Percentiles rank a stretch among this genome's conserved stretches.
These are phyloP conservation scores for Drosophila limbata DNA, from an alignment of 2,888 invertebrate genomes.

Conservation along the genomic window DNA sequence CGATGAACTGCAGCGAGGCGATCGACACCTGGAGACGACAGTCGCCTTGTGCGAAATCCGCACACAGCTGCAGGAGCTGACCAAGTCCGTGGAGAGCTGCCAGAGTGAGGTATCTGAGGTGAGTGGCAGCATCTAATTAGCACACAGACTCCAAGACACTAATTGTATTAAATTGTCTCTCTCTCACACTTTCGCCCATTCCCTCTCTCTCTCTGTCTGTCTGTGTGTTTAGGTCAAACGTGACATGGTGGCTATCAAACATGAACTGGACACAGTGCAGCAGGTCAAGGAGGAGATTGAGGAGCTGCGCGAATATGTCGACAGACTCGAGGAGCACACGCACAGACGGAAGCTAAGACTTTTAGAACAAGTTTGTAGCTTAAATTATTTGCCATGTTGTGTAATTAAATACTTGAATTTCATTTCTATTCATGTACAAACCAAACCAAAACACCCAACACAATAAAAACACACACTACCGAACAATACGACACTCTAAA, in stretches of 20 bases:
- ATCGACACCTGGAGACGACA: constrained; percentile 96
- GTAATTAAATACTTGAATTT: constrained; percentile 85
- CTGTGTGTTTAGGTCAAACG: constrained; percentile 89
- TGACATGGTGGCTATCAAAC: constrained; percentile 97
- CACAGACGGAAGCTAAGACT: constrained; percentile 95
- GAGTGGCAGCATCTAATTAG: constrained; percentile 17
- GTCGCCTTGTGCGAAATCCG: constrained; percentile 97
- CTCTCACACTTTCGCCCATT: too few species aligned
- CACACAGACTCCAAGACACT: background rate
- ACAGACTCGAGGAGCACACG: constrained; percentile 95
- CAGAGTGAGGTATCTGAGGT: constrained; percentile 96
- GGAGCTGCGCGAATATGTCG: constrained; percentile 95
- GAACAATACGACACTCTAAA: constrained; percentile 45
- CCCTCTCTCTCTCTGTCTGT: background rate
- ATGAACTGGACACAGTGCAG: constrained; percentile 96
- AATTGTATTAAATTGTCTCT: constrained; percentile 18
- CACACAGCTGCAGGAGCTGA: constrained; percentile 96
- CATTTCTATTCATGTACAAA: constrained; percentile 82
- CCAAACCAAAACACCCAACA: constrained; percentile 52
- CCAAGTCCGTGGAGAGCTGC: constrained; percentile 97
- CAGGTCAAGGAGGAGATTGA: constrained; percentile 98
- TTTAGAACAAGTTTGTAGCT: constrained; percentile 93
- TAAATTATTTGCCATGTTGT: constrained; percentile 86
- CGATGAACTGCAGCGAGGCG: constrained; percentile 96
- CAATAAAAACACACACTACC: constrained; percentile 26